phyloP scores from a whole-genome alignment of 92 coral and sea anemone genomes.

The Actinernus sp. region DNA sequence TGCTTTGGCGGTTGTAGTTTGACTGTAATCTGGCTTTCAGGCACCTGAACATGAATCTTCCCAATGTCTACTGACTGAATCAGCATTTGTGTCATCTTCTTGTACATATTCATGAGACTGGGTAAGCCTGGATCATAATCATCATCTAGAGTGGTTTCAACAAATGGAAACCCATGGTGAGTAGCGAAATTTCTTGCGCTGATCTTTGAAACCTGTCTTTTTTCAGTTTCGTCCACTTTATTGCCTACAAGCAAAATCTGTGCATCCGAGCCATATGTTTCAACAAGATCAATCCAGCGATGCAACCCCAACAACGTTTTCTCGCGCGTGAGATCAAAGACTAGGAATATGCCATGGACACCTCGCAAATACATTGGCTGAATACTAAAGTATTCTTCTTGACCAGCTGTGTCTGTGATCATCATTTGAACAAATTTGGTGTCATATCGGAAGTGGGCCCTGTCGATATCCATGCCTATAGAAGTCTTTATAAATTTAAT shows the following conservation, averaged over 20 bases:
- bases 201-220: slow-evolving; percentile 35
- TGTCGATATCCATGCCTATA: slow-evolving; percentile 58
- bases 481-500: slow-evolving; percentile 50
- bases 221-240: slow-evolving; percentile 49
- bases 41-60: slow-evolving; percentile 15
- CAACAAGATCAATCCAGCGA: slow-evolving; percentile 64
- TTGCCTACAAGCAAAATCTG: slow-evolving; percentile 72
- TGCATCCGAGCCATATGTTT: slow-evolving; percentile 45
- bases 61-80: slow-evolving; percentile 59
- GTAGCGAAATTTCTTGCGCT: slow-evolving; percentile 53
- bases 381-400: slow-evolving; percentile 66
- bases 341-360: slow-evolving; percentile 79
- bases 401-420: slow-evolving; percentile 84
- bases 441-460: slow-evolving; percentile 57
- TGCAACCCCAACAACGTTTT: slow-evolving; percentile 52
- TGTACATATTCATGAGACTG: slow-evolving; percentile 67
- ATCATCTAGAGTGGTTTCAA: slow-evolving; percentile 70
- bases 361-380: slow-evolving; percentile 75
- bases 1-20: too few relatives aligned
- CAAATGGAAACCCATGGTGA: slow-evolving; percentile 45
- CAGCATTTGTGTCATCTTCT: slow-evolving; percentile 46
- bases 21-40: too few relatives aligned
- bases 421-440: slow-evolving; percentile 52
- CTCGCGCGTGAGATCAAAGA: slow-evolving; percentile 65
- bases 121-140: too few relatives aligned